A percentile compares a stretch with the other conserved stretches of the same genome.
Conservation (phyloP, 2,113 vertebrate genomes). For the Xyliphius kryptos region DNA sequence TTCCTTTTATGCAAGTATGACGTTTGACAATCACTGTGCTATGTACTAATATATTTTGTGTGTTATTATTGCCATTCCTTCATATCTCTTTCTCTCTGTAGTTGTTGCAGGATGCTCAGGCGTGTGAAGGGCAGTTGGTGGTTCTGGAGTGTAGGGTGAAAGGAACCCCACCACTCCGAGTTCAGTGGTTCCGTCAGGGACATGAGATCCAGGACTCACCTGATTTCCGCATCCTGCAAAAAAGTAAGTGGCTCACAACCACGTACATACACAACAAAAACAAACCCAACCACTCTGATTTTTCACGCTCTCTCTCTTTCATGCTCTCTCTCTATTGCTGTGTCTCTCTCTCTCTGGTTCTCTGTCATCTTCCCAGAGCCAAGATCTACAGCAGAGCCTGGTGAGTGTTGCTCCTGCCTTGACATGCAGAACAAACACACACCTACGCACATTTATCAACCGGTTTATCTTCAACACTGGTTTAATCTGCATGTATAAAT, state of each 20-base stretch:
- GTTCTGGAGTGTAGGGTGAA: constrained; percentile 90
- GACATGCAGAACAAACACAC: too few relatives aligned
- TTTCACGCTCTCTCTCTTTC: too few relatives aligned
- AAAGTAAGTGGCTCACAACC: constrained; percentile 87
- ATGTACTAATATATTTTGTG: not conserved
- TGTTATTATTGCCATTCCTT: not conserved
- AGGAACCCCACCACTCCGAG: constrained; percentile 74
- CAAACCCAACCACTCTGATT: not conserved
- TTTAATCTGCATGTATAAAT: too few relatives aligned
- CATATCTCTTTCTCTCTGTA: constrained; percentile 44
- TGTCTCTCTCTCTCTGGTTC: too few relatives aligned
- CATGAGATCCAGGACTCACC: constrained; percentile 91
- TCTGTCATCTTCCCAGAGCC: too few relatives aligned
- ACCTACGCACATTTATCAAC: too few relatives aligned
- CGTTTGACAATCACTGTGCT: too few relatives aligned
- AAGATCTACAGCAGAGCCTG: constrained; percentile 60
- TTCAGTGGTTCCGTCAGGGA: constrained; percentile 85
- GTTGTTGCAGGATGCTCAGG: constrained; percentile 79
- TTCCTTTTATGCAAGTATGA: too few relatives aligned
- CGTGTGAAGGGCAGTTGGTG: constrained; percentile 87
- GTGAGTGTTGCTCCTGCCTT: constrained; percentile 49
- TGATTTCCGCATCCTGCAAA: constrained; percentile 92
- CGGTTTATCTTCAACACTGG: too few relatives aligned
- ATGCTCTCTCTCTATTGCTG: too few relatives aligned
- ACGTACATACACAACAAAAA: too few relatives aligned